Base-by-base conservation (phyloP, 30 jellyfish, hydroid and myxozoan genomes). In the Turritopsis dohrnii region DNA sequence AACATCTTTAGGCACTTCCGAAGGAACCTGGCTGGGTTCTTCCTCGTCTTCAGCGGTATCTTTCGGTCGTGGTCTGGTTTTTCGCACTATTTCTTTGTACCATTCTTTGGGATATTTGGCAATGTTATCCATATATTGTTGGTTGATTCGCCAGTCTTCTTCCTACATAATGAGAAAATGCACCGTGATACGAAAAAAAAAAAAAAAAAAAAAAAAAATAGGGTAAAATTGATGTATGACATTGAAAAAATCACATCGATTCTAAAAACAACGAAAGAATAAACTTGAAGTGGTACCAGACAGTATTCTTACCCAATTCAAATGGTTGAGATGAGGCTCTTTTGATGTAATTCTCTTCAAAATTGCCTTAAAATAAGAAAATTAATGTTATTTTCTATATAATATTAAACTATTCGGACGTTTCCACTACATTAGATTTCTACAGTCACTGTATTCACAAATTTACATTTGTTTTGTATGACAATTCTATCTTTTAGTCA, bases 291-390 rank as follows among this genome's bases (percentile, higher is more conserved):
- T n/a, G n/a, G n/a, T n/a, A n/a, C n/a, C n/a, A n/a, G n/a, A n/a
- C n/a, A n/a, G n/a, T n/a, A n/a, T n/a, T 60, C 99, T 83, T 84
- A 94, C 99, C 96, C 96, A 94, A 8, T 94, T 90, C 52, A 65
- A 8, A 54, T 94, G 99, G 29, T 88, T 94, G 54, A 84, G 86
- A 79, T 84, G 96, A 18, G 99, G 96, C 81, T 86, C 96, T 66
- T 94, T 94, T 52, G 97, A 80, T 3, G 95, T 86, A 30, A 94
- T 94, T 82, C 99, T 85, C 69, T 89, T 94, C 79, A 94, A 65
- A 20, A 94, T 94, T 9, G 99, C 99, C 99, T 94, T 83, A 27
- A 86, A 86, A 28, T 0, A 29, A 53, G 21, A n/a, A n/a, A n/a
- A n/a, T n/a, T n/a, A n/a, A n/a, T n/a, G 73, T 60, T 60, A 60